Conservation (phyloP, 2,113 vertebrate genomes). For the Antechinus flavipes region DNA sequence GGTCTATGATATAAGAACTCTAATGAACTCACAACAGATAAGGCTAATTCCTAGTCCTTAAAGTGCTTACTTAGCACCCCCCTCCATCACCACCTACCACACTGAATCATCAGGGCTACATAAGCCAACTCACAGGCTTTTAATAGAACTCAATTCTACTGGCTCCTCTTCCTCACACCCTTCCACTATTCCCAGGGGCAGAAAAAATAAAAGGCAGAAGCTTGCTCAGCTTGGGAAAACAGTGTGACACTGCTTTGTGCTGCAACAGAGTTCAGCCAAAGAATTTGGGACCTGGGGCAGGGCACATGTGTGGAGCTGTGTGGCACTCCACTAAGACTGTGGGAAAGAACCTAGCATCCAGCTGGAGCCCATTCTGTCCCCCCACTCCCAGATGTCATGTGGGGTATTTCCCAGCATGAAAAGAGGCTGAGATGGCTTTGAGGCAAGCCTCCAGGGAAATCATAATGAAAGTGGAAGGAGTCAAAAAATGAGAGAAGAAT, state of each 20-base stretch:
- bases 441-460: background rate
- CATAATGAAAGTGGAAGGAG: background rate
- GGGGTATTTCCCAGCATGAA: background rate
- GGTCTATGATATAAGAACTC: background rate
- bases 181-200: background rate
- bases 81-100: background rate
- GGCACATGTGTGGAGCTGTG: background rate
- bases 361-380: background rate
- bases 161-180: background rate
- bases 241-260: background rate
- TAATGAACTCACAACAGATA: background rate
- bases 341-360: background rate
- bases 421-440: background rate
- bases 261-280: background rate
- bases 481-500: background rate
- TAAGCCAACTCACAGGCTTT: background rate
- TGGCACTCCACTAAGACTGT: background rate
- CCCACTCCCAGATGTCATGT: background rate
- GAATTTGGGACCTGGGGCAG: background rate
- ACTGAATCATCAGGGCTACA: background rate
- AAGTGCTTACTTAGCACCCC: background rate
- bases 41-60: background rate
- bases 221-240: background rate
- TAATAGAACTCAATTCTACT: background rate
- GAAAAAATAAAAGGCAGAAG: background rate